A percentile compares a stretch with the other conserved stretches of the same genome.
phyloP scores from a whole-genome alignment of 2,888 invertebrate species.

The Papilio gigon region DNA sequence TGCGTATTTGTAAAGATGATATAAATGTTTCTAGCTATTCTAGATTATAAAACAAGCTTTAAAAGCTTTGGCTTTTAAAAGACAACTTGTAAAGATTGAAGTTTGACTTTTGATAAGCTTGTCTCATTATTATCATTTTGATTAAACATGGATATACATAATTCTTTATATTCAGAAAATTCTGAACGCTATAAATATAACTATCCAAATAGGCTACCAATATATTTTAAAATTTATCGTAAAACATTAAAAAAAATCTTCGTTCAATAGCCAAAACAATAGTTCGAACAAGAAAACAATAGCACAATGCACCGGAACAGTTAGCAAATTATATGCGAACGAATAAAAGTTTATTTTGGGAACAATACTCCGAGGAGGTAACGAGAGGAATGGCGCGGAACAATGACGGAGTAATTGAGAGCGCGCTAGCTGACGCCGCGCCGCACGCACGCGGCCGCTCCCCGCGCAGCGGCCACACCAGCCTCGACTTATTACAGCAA shows the following conservation, averaged over 20 bases:
- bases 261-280: slow-evolving; percentile 8
- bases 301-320: slow-evolving; percentile 52
- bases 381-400: slow-evolving; percentile 53
- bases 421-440: slow-evolving; percentile 18
- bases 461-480: neutral
- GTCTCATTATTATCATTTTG: neutral
- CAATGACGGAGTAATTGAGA: slow-evolving; percentile 54
- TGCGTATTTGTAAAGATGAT: neutral
- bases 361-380: slow-evolving; percentile 70
- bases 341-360: slow-evolving; percentile 58
- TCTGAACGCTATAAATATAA: neutral
- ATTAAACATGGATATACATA: neutral
- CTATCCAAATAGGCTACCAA: no score
- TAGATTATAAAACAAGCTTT: neutral
- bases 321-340: slow-evolving; percentile 62
- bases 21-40: neutral
- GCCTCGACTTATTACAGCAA: slow-evolving; percentile 21
- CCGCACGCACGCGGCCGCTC: slow-evolving; percentile 2
- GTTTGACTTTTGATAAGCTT: neutral
- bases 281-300: slow-evolving; percentile 17
- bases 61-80: no score
- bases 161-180: neutral
- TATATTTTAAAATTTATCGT: neutral
- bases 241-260: slow-evolving; percentile 3
- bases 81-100: no score